A percentile compares a stretch with the other conserved stretches of the same genome.
Conservation (phyloP, 1,140 invertebrate species). For the Dendroctonus ponderosae region DNA sequence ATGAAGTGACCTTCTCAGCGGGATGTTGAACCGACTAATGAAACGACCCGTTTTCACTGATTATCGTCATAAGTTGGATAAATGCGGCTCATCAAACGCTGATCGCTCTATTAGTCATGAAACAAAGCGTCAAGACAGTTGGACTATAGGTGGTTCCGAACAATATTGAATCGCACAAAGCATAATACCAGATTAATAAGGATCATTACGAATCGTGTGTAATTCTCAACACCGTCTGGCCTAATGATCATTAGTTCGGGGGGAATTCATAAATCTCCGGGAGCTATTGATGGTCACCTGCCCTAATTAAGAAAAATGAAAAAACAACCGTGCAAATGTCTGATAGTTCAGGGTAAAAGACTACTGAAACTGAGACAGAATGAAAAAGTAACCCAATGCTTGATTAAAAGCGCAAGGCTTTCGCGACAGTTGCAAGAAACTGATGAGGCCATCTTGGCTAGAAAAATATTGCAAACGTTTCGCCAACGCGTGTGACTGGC, state of each 20-base stretch:
- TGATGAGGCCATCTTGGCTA: too few relatives aligned
- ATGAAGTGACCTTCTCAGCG: constrained; percentile 41
- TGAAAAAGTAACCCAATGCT: background rate
- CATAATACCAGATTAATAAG: constrained; percentile 46
- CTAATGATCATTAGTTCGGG: constrained; percentile 29
- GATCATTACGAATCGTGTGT: constrained; percentile 36
- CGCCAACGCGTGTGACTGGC: too few relatives aligned
- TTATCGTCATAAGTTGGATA: constrained; percentile 44
- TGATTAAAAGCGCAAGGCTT: constrained; percentile 12
- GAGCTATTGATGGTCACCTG: too few relatives aligned
- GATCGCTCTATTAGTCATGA: constrained; percentile 49
- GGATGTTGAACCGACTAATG: constrained; percentile 42
- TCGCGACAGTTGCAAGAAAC: too few relatives aligned
- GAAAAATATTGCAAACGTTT: too few relatives aligned
- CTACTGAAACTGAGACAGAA: background rate
- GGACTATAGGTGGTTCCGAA: constrained; percentile 38
- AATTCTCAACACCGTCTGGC: constrained; percentile 8
- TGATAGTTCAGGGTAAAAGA: too few relatives aligned
- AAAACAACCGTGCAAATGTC: too few relatives aligned
- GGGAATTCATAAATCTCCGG: constrained; percentile 7
- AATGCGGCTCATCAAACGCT: constrained; percentile 46
- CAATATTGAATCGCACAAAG: constrained; percentile 38
- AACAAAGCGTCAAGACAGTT: constrained; percentile 42
- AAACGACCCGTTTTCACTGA: constrained; percentile 36
- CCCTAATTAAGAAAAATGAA: too few relatives aligned